Evolutionary conservation across 2,888 invertebrate species (phyloP), one percentile per base, ranked within the genome.

Genomic region (Homarus gammarus): DNA sequence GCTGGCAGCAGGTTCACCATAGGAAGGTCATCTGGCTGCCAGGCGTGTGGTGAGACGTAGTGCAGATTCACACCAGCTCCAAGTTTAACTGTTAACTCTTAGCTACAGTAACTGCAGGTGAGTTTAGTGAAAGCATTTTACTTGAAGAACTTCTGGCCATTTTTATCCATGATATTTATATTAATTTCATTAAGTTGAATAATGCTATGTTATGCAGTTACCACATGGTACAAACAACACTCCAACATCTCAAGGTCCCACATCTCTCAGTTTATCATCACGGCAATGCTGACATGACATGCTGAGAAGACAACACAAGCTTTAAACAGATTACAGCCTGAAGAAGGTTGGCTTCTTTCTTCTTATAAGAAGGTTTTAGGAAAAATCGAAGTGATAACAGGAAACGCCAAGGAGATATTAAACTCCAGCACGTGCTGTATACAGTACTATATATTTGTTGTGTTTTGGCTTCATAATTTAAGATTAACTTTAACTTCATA

Each of bases 221-320:
- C 31, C 40, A 75, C 75, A 75, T 44, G 44, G 22, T 75, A 75
- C 75, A 75, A 8, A 44, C 40, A 75, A 75, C 75, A 73, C 38
- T 3, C 18, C 40, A 73, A 38, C 73, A 75, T 75, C 75, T 75
- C 75, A 75, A 44, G 44, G 75, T 75, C 75, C 75, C 75, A 75
- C 75, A 75, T 75, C 75, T 73, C 73, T 75, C 75, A 75, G 75
- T 40, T 75, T 75, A 75, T 75, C 75, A 75, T 44, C 44, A 44
- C 75, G 44, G 33, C 44, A 75, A 44, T 36, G 75, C 44, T 44
- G 40, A 44, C 75, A 75, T 22, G n/a, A 44, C 75, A 75, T 75
- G 75, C 75, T n/a, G 31, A 5, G 64, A 22, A 22, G 18, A 56
- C 12, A 56, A 64, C 1, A 27, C 6, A 64, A 64, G 27, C 64